These are phyloP conservation scores for Talpa occidentalis DNA, from an alignment of 2,113 vertebrate genomes.

Conservation along the genomic window DNA sequence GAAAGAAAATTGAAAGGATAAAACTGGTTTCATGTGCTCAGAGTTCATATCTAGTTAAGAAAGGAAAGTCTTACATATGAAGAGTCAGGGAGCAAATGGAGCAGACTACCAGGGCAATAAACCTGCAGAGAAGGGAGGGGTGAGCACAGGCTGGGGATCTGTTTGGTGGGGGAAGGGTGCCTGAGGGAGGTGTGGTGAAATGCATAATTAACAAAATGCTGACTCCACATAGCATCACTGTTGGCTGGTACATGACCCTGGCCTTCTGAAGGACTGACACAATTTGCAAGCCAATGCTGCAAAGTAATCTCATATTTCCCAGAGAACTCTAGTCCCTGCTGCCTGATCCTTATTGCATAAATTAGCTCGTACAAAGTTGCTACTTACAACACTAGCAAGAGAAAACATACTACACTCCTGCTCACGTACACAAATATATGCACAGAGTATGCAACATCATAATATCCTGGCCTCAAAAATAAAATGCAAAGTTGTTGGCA, in stretches of 20 bases:
- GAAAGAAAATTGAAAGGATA: background rate
- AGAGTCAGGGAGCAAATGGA: background rate
- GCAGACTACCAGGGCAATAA: background rate
- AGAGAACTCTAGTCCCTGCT: background rate
- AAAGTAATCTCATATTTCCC: background rate
- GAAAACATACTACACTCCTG: background rate
- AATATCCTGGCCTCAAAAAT: background rate
- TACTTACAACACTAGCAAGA: background rate
- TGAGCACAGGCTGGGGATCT: background rate
- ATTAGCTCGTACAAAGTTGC: background rate
- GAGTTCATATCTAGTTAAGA: background rate
- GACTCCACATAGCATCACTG: background rate
- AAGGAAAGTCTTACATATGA: background rate
- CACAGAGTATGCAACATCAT: background rate
- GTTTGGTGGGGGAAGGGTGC: no score
- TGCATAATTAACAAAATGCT: background rate
- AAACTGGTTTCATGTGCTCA: background rate
- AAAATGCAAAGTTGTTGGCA: background rate
- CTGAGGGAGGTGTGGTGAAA: background rate
- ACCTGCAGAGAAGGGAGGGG: background rate
- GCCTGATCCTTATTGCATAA: background rate
- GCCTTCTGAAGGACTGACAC: background rate
- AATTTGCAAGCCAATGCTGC: background rate
- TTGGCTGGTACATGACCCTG: background rate
- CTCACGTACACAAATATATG: fast-evolving